phyloP scores from a whole-genome alignment of 1,140 invertebrate genomes.

The Venturia canescens region DNA sequence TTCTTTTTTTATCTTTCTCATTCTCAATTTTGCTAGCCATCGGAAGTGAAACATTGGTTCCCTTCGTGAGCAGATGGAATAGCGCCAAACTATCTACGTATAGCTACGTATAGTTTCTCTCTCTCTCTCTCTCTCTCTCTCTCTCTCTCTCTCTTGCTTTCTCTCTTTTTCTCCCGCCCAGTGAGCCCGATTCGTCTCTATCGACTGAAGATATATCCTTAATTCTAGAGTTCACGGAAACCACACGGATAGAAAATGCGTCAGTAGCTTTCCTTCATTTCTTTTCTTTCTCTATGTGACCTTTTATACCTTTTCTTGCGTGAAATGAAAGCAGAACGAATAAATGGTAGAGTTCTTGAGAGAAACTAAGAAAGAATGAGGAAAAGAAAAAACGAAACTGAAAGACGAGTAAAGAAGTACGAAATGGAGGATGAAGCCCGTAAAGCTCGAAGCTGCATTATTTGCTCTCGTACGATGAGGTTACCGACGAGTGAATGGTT shows the following conservation, averaged over 20 bases:
- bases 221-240: slow-evolving; percentile 58
- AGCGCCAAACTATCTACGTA: slow-evolving; percentile 8
- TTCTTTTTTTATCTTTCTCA: slow-evolving; percentile 17
- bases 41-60: neutral
- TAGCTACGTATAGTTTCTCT: too few relatives aligned
- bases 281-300: slow-evolving; percentile 9
- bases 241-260: slow-evolving; percentile 53
- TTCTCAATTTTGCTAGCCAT: slow-evolving; percentile 27
- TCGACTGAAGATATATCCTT: slow-evolving; percentile 60
- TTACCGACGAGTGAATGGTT: too few relatives aligned
- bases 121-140: neutral
- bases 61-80: slow-evolving; percentile 18
- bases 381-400: slow-evolving; percentile 7
- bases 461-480: neutral
- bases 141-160: neutral
- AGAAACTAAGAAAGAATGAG: slow-evolving; percentile 19
- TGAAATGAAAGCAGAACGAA: neutral
- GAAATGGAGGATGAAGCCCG: neutral
- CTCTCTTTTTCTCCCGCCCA: too few relatives aligned
- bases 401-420: neutral
- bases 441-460: neutral
- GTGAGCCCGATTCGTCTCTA: slow-evolving; percentile 56
- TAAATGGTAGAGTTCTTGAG: neutral
- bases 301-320: slow-evolving; percentile 20
- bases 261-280: slow-evolving; percentile 43